Evolutionary conservation across 2,797 vertebrate species (phyloP).

Genomic region (Corythornis leucogaster): DNA sequence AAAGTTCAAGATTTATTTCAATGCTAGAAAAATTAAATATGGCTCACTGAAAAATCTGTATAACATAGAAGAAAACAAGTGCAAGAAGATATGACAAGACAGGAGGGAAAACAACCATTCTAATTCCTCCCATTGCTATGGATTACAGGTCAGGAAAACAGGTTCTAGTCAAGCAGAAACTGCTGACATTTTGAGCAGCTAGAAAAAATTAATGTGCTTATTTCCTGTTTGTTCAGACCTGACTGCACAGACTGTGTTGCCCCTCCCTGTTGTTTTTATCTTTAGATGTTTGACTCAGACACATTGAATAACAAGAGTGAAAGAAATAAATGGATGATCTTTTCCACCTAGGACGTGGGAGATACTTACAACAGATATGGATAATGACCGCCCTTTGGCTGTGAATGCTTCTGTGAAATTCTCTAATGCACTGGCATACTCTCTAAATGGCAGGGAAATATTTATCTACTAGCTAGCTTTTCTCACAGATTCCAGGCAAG

Average conservation of each 20-base stretch:
- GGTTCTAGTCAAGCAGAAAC: neutral
- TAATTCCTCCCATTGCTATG: neutral
- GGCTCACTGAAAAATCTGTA: neutral
- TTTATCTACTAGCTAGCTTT: neutral
- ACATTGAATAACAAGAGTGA: slow-evolving; percentile 12
- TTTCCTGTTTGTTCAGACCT: slow-evolving; percentile 30
- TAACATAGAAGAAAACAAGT: neutral
- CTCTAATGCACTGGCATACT: neutral
- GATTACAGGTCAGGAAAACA: neutral
- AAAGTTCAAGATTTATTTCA: neutral
- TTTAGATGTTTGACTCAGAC: neutral
- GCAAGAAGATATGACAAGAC: neutral
- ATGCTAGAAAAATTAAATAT: neutral
- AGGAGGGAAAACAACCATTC: neutral
- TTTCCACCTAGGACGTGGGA: neutral
- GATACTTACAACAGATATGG: neutral
- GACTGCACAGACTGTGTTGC: neutral
- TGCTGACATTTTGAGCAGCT: neutral
- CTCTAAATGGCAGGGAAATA: neutral
- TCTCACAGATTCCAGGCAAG: neutral
- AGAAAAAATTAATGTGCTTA: neutral
- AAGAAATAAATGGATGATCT: neutral
- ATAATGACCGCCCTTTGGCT: neutral
- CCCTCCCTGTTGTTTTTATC: neutral
- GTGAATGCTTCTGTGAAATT: neutral